Evolutionary conservation across 2,113 vertebrate species (phyloP).

Genomic region (Archocentrus centrarchus): DNA sequence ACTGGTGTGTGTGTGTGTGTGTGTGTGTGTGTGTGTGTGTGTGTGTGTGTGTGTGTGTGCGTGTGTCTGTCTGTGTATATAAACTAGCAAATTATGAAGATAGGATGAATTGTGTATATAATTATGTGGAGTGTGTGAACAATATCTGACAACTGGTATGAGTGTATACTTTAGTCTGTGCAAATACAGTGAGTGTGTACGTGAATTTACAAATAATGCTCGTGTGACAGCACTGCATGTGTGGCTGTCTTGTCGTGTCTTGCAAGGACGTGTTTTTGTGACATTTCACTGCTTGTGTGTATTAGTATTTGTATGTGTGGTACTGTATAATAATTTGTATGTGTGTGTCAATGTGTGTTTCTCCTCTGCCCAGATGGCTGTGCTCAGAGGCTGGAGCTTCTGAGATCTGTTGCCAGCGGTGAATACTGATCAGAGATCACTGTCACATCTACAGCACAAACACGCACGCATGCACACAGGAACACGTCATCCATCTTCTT

Average conservation of each 20-base stretch:
- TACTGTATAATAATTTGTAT: slow-evolving; percentile 63
- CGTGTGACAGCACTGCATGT: slow-evolving; percentile 12
- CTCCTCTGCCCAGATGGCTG: slow-evolving; percentile 73
- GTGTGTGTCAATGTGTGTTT: slow-evolving; percentile 54
- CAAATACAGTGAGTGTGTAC: neutral
- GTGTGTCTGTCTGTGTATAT: fast-evolving
- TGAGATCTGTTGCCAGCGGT: slow-evolving; percentile 75
- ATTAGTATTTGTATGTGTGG: slow-evolving; percentile 23
- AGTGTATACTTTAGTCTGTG: neutral
- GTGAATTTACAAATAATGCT: neutral
- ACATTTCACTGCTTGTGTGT: slow-evolving; percentile 26
- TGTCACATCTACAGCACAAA: slow-evolving; percentile 60
- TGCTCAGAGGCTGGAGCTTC: slow-evolving; percentile 67
- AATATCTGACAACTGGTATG: slow-evolving; percentile 10
- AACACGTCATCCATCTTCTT: slow-evolving; percentile 61
- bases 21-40: slow-evolving; percentile 15
- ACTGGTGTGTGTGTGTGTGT: slow-evolving; percentile 30
- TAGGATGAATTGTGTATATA: slow-evolving; percentile 42
- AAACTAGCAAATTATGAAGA: slow-evolving; percentile 55
- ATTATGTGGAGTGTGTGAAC: slow-evolving; percentile 21
- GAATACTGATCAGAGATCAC: slow-evolving; percentile 82
- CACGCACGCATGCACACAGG: slow-evolving; percentile 18
- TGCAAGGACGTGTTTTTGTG: slow-evolving; percentile 28
- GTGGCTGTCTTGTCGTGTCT: slow-evolving; percentile 32
- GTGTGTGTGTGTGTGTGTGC: neutral